A percentile compares a stretch with the other conserved stretches of the same genome.
Evolutionary conservation across 1,140 invertebrate genomes (phyloP).

Genomic region (Brachionus koreanus): DNA sequence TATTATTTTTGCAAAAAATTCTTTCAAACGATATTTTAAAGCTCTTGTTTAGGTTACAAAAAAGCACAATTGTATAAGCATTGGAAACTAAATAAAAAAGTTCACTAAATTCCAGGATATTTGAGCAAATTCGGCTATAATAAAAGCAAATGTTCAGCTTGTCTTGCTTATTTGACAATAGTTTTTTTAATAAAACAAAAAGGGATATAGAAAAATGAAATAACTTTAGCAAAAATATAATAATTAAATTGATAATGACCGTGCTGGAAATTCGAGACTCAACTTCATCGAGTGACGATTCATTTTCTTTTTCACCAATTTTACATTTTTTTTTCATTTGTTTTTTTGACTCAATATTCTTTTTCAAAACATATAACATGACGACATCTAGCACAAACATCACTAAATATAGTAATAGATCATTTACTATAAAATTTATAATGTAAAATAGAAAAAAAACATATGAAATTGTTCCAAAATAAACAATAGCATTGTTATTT

Average conservation of each 20-base stretch:
- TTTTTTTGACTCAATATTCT: background rate
- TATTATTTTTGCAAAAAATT: background rate
- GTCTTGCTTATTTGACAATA: background rate
- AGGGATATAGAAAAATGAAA: background rate
- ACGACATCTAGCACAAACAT: background rate
- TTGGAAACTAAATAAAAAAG: background rate
- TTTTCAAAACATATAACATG: background rate
- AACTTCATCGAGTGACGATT: background rate
- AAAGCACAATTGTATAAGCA: background rate
- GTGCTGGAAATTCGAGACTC: background rate
- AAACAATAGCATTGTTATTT: background rate
- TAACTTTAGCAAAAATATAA: background rate
- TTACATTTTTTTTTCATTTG: background rate
- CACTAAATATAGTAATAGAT: background rate
- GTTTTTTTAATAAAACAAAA: background rate
- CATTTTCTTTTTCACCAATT: background rate
- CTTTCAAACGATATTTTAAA: background rate
- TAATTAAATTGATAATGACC: background rate
- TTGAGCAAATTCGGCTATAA: background rate
- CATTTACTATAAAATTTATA: background rate
- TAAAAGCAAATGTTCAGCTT: background rate
- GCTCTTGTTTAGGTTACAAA: background rate
- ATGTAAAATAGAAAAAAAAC: background rate
- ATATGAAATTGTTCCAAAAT: background rate
- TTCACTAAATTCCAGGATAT: background rate